A percentile compares a stretch with the other conserved stretches of the same genome.
phyloP scores from a whole-genome alignment of 1,140 invertebrate species.

The Polypedilum vanderplanki region DNA sequence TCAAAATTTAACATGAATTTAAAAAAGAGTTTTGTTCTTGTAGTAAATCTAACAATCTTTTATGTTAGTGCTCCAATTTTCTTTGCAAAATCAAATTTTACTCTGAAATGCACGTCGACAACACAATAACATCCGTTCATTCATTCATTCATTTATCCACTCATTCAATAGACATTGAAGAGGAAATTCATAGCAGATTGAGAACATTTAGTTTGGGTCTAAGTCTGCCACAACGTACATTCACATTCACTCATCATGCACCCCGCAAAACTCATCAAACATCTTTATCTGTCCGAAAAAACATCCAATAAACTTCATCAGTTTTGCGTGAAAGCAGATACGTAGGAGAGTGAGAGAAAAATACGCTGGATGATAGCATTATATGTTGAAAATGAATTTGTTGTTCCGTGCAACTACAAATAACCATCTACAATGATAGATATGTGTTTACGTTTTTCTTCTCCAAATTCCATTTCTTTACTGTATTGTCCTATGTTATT shows the following conservation, averaged over 20 bases:
- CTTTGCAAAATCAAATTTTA: too few species aligned
- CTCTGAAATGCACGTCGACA: too few species aligned
- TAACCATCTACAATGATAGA: slow-evolving; percentile 23
- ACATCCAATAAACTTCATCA: slow-evolving; percentile 28
- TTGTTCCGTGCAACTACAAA: slow-evolving; percentile 8
- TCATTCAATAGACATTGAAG: too few species aligned
- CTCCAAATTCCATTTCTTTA: not conserved
- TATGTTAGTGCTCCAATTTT: too few species aligned
- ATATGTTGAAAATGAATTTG: slow-evolving; percentile 7
- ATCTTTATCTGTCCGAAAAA: slow-evolving; percentile 5
- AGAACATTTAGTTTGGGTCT: too few species aligned
- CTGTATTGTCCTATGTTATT: not conserved
- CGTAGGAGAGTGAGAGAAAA: not conserved
- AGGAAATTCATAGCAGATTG: too few species aligned
- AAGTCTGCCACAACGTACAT: too few species aligned
- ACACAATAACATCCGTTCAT: too few species aligned
- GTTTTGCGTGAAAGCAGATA: not conserved
- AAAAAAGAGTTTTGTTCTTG: too few species aligned
- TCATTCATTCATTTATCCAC: too few species aligned
- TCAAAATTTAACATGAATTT: too few species aligned
- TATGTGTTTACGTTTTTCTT: slow-evolving; percentile 24
- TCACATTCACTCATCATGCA: not conserved
- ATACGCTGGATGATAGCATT: not conserved
- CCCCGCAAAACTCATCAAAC: slow-evolving; percentile 10
- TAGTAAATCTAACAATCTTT: too few species aligned